A percentile compares a stretch with the other conserved stretches of the same genome.
Evolutionary conservation across 1,140 invertebrate genomes (phyloP).

Genomic region (Paraescarpia echinospica): DNA sequence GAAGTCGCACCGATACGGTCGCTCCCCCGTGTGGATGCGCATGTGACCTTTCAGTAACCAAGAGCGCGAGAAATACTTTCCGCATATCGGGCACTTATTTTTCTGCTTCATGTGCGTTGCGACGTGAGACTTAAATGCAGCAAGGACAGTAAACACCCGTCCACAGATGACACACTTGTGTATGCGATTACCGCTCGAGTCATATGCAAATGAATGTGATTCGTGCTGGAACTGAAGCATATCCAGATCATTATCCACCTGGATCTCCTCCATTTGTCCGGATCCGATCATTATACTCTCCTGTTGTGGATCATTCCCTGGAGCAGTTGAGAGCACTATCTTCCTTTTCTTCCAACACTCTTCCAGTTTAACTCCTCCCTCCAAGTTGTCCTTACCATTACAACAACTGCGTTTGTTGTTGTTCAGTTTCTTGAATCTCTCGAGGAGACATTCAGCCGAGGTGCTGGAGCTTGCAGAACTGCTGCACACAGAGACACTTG

Average conservation of each 20-base stretch:
- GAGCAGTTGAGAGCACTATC: not conserved
- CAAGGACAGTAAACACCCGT: conserved; percentile 21
- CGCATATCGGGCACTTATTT: conserved; percentile 19
- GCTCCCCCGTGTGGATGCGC: not conserved
- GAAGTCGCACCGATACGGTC: conserved; percentile 72
- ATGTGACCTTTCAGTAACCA: not conserved
- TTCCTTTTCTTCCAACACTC: not conserved
- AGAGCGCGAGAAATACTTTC: not conserved
- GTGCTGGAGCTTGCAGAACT: not conserved
- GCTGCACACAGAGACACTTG: not conserved
- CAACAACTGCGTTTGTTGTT: not conserved
- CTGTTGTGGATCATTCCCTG: not conserved
- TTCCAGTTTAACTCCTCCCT: not conserved
- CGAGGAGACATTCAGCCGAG: not conserved
- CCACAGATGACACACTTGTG: conserved; percentile 22
- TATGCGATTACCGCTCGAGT: conserved; percentile 17
- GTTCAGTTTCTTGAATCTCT: not conserved
- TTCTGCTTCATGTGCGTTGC: conserved; percentile 20
- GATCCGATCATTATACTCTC: not conserved
- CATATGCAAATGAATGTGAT: conserved; percentile 17
- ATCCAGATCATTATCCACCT: not conserved
- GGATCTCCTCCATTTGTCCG: not conserved
- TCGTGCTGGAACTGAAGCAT: not conserved
- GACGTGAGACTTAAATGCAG: conserved; percentile 24
- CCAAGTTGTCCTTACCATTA: not conserved